These are phyloP conservation scores for Helicoverpa zea DNA, from an alignment of 1,140 invertebrate species.

Conservation along the genomic window DNA sequence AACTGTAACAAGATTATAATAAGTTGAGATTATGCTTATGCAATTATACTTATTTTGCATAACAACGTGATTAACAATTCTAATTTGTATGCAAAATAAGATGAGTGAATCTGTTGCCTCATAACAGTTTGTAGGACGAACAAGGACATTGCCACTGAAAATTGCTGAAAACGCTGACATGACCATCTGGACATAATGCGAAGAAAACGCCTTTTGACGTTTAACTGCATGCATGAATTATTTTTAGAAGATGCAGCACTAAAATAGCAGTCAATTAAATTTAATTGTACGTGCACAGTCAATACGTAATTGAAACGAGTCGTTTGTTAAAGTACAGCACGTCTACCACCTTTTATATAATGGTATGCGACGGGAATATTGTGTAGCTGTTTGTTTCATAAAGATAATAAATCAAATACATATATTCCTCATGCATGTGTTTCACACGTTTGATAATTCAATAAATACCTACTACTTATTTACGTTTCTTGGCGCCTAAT, in stretches of 20 bases:
- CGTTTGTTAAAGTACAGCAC: neutral
- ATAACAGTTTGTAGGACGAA: neutral
- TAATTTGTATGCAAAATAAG: neutral
- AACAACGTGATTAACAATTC: slow-evolving; percentile 3
- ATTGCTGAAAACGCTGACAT: neutral
- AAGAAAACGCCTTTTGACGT: neutral
- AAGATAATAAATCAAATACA: too few relatives aligned
- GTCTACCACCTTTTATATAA: neutral
- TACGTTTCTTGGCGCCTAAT: neutral
- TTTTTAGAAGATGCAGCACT: neutral
- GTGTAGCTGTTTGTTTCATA: too few relatives aligned
- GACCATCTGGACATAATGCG: neutral
- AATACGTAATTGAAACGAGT: neutral
- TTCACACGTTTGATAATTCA: too few relatives aligned
- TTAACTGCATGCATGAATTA: slow-evolving; percentile 1
- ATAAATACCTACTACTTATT: neutral
- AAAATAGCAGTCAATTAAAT: neutral
- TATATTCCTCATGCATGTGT: too few relatives aligned
- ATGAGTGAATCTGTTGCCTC: neutral
- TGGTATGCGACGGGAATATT: too few relatives aligned
- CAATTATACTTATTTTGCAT: neutral
- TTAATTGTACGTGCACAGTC: slow-evolving; percentile 1
- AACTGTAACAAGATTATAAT: neutral
- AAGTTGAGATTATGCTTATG: slow-evolving; percentile 25
- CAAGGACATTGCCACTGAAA: neutral